These are phyloP conservation scores for Strigops habroptila DNA, from an alignment of 2,113 vertebrate species.

Conservation along the genomic window DNA sequence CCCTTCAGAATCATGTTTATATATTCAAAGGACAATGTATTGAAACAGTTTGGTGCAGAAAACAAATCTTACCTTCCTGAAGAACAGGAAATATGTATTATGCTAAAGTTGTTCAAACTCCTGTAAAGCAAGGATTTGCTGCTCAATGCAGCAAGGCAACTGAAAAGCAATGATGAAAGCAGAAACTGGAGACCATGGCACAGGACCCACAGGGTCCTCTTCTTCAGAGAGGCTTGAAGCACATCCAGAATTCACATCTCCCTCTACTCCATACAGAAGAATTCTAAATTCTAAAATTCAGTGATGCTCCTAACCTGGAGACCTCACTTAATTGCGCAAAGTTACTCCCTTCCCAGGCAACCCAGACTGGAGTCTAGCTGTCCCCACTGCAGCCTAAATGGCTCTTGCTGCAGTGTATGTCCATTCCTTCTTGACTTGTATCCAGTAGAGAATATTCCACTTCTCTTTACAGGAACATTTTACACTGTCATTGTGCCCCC, in stretches of 20 bases:
- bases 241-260: not conserved
- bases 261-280: not conserved
- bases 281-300: not conserved
- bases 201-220: not conserved
- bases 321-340: not conserved
- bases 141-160: not conserved
- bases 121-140: not conserved
- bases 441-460: not conserved
- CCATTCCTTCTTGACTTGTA: not conserved
- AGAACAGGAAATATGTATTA: not conserved
- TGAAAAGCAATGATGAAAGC: not conserved
- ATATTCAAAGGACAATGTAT: not conserved
- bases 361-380: not conserved
- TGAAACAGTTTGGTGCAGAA: not conserved
- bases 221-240: not conserved
- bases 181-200: not conserved
- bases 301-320: not conserved
- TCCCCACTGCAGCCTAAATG: not conserved
- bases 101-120: not conserved
- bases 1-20: not conserved
- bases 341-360: not conserved
- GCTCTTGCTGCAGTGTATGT: not conserved
- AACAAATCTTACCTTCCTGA: not conserved
- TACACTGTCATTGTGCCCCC: not conserved
- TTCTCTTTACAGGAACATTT: slow-evolving; percentile 3